Conservation (phyloP, 1,140 invertebrate species). For the Hyles euphorbiae region DNA sequence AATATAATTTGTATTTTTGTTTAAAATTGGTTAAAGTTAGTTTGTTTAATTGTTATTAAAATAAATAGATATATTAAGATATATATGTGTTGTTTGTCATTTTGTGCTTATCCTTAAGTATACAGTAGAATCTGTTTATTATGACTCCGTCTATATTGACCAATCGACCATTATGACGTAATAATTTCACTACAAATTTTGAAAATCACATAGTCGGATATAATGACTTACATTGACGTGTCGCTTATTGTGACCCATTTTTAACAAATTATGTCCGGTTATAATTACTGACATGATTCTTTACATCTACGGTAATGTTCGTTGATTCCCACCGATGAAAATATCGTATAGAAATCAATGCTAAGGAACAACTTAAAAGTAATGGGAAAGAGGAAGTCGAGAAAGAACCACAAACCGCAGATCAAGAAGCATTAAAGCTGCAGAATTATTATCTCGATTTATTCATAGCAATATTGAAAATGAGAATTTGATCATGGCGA, state of each 20-base stretch:
- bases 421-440: constrained; percentile 31
- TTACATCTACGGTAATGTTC: not conserved
- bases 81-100: too few relatives aligned
- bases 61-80: too few relatives aligned
- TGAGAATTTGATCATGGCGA: constrained; percentile 26
- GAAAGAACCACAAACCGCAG: constrained; percentile 35
- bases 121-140: constrained; percentile 10
- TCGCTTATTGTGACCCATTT: constrained; percentile 7
- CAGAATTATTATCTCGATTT: constrained; percentile 31
- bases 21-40: too few relatives aligned
- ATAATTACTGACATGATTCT: constrained; percentile 7
- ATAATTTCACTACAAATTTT: constrained; percentile 12
- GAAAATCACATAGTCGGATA: constrained; percentile 13
- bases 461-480: constrained; percentile 36
- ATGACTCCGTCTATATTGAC: constrained; percentile 18
- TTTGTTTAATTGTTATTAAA: too few relatives aligned
- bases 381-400: constrained; percentile 36
- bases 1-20: too few relatives aligned
- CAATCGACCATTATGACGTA: constrained; percentile 14
- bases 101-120: too few relatives aligned
- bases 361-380: constrained; percentile 13
- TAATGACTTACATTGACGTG: constrained; percentile 1
- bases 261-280: constrained; percentile 8
- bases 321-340: not conserved
- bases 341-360: constrained; percentile 21